phyloP scores from a whole-genome alignment of 2,888 invertebrate genomes.

The Tanytarsus gracilentus region DNA sequence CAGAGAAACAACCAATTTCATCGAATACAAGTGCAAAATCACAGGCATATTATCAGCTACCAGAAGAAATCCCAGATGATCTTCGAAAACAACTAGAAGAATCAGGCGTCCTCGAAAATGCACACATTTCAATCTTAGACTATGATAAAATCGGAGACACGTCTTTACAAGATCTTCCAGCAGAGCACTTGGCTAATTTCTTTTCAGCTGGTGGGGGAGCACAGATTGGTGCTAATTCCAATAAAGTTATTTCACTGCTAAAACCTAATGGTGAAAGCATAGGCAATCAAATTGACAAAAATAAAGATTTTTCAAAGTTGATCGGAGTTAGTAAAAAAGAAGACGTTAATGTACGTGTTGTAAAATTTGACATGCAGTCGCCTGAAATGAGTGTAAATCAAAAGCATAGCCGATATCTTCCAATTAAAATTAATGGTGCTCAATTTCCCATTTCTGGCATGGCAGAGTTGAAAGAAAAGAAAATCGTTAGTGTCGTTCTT shows the following conservation, averaged over 20 bases:
- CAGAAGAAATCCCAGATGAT: conserved; percentile 84
- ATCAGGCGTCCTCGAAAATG: conserved; percentile 78
- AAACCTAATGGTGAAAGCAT: conserved; percentile 54
- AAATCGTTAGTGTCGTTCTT: conserved; percentile 76
- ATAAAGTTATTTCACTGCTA: conserved; percentile 57
- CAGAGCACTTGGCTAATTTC: conserved; percentile 78
- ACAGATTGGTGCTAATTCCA: conserved; percentile 61
- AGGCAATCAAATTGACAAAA: conserved; percentile 38
- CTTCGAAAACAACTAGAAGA: conserved; percentile 70
- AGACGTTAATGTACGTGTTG: conserved; percentile 75
- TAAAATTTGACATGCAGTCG: conserved; percentile 68
- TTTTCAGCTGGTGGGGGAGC: conserved; percentile 73
- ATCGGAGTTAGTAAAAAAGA: conserved; percentile 42
- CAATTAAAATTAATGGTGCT: conserved; percentile 73
- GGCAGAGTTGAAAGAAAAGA: conserved; percentile 62
- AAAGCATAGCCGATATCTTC: conserved; percentile 69
- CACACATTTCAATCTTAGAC: conserved; percentile 77
- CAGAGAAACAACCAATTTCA: conserved; percentile 36
- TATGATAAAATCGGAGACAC: conserved; percentile 84
- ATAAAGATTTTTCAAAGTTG: conserved; percentile 33
- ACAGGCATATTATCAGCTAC: conserved; percentile 50
- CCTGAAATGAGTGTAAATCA: conserved; percentile 63
- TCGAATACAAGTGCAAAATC: conserved; percentile 42
- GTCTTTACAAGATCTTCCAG: conserved; percentile 70
- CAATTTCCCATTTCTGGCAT: conserved; percentile 77